These are phyloP conservation scores for Drosophila mauritiana DNA, from an alignment of 1,140 invertebrate species.

Conservation along the genomic window DNA sequence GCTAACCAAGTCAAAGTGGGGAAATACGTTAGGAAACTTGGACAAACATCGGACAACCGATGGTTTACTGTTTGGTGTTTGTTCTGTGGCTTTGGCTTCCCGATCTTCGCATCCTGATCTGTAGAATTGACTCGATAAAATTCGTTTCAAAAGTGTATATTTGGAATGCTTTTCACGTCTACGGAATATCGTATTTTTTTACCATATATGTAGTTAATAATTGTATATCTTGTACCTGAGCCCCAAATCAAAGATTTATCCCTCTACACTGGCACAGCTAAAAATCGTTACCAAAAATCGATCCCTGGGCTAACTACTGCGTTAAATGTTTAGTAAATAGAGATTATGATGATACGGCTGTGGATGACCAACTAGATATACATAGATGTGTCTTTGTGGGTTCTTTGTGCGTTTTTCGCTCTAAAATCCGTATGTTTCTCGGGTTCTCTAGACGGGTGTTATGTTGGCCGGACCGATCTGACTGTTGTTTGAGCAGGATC, in stretches of 20 bases:
- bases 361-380: constrained; percentile 48
- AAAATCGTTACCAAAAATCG: constrained; percentile 51
- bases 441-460: constrained; percentile 60
- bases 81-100: constrained; percentile 5
- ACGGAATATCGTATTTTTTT: constrained; percentile 11
- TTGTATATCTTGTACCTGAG: constrained; percentile 66
- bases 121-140: constrained; percentile 68
- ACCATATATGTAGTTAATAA: constrained; percentile 51
- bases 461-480: constrained; percentile 56
- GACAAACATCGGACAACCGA: constrained; percentile 28
- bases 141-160: constrained; percentile 66
- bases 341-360: constrained; percentile 48
- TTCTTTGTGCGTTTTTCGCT: constrained; percentile 24
- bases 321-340: constrained; percentile 38
- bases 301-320: constrained; percentile 52
- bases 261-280: constrained; percentile 53
- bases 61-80: constrained; percentile 3
- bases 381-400: constrained; percentile 18
- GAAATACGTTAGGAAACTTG: constrained; percentile 1
- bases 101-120: constrained; percentile 1
- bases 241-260: constrained; percentile 42
- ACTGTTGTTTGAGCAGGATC: constrained; percentile 20
- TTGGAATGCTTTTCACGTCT: constrained; percentile 21
- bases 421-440: not conserved
- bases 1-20: constrained; percentile 42